These are phyloP conservation scores for Oligia fasciuncula DNA, from an alignment of 2,888 invertebrate species.

Conservation along the genomic window DNA sequence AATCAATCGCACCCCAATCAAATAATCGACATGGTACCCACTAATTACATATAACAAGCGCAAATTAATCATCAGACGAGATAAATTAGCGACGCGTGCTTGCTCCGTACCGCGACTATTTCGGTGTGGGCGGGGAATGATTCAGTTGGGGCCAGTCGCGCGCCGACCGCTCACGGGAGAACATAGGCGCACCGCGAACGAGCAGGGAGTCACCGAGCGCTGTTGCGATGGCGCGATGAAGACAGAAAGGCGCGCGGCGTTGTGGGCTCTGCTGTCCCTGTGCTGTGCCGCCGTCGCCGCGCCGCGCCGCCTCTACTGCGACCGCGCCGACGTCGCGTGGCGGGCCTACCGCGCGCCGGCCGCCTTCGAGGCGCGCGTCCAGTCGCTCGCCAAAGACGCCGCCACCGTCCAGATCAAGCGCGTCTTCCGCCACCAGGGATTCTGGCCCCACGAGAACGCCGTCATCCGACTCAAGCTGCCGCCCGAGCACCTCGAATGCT, in stretches of 20 bases:
- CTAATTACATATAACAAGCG: slow-evolving; percentile 83
- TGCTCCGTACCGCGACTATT: slow-evolving; percentile 81
- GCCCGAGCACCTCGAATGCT: slow-evolving; percentile 80
- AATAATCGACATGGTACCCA: slow-evolving; percentile 72
- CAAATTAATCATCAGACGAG: slow-evolving; percentile 84
- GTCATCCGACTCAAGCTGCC: slow-evolving; percentile 82
- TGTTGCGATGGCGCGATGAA: slow-evolving; percentile 88
- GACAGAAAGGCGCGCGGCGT: slow-evolving; percentile 87
- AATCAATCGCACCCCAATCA: slow-evolving; percentile 65
- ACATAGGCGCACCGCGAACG: slow-evolving; percentile 69
- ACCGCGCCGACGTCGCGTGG: slow-evolving; percentile 89
- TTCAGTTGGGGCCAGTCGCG: slow-evolving; percentile 83
- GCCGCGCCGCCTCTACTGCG: slow-evolving; percentile 87
- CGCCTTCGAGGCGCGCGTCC: slow-evolving; percentile 88
- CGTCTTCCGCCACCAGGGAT: slow-evolving; percentile 83
- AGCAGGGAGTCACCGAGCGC: slow-evolving; percentile 76
- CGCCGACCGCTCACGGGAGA: slow-evolving; percentile 85
- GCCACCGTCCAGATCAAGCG: slow-evolving; percentile 86
- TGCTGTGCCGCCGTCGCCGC: slow-evolving; percentile 77
- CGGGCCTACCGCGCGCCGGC: slow-evolving; percentile 88
- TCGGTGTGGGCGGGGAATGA: slow-evolving; percentile 82
- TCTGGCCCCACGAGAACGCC: slow-evolving; percentile 85
- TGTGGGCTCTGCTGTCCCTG: slow-evolving; percentile 86
- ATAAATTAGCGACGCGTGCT: slow-evolving; percentile 81
- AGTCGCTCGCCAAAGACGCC: slow-evolving; percentile 83